These are phyloP conservation scores for Cosmia pyralina DNA, from an alignment of 2,888 invertebrate genomes.

Conservation along the genomic window DNA sequence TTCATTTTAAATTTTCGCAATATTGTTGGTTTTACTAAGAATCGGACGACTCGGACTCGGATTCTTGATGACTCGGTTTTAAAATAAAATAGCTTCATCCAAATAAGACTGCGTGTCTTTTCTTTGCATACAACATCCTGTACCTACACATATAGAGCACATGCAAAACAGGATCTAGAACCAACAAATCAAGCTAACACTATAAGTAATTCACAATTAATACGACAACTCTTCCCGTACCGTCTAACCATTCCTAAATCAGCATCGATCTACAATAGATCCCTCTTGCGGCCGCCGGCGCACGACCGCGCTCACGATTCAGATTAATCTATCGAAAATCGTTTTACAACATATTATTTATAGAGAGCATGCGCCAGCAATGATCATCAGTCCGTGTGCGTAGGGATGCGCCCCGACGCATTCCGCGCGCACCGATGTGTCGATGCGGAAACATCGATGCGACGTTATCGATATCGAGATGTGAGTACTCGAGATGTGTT, in stretches of 20 bases:
- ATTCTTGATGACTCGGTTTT: no score
- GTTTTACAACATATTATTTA: conserved; percentile 91
- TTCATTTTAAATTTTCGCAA: neutral
- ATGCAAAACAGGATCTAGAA: neutral
- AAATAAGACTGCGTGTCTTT: neutral
- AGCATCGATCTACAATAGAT: conserved; percentile 88
- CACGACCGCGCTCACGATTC: conserved; percentile 90
- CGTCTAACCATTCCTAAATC: conserved; percentile 79
- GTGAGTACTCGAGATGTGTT: conserved; percentile 64
- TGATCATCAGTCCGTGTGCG: conserved; percentile 89
- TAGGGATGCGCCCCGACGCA: conserved; percentile 82
- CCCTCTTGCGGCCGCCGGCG: conserved; percentile 86
- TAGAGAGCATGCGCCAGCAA: conserved; percentile 90
- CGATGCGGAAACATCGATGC: conserved; percentile 75
- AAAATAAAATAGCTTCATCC: neutral
- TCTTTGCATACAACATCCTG: neutral
- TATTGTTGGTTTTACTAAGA: no score
- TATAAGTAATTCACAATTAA: conserved; percentile 62
- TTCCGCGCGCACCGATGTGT: conserved; percentile 71
- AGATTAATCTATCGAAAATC: conserved; percentile 91
- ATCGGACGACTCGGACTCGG: no score
- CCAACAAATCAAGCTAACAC: conserved; percentile 50
- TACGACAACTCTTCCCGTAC: conserved; percentile 64
- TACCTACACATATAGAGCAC: neutral
- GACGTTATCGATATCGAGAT: conserved; percentile 71